Conservation (phyloP, 2,113 vertebrate species). For the Calidris pygmaea region DNA sequence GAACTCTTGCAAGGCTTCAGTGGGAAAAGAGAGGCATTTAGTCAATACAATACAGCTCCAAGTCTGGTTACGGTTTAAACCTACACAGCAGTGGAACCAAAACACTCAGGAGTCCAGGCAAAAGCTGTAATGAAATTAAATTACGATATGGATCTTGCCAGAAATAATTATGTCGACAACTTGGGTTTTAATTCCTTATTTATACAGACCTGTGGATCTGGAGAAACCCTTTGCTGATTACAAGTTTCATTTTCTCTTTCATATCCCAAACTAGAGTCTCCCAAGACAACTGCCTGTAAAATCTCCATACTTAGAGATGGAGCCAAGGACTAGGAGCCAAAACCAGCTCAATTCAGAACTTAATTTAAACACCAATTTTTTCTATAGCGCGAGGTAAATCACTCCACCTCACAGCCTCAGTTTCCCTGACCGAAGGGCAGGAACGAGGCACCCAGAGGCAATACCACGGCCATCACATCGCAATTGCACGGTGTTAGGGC, state of each 20-base stretch:
- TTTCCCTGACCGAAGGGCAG: background rate
- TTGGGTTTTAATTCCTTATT: background rate
- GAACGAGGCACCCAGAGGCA: accelerated
- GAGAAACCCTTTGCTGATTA: background rate
- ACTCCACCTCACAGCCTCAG: background rate
- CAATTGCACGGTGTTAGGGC: accelerated
- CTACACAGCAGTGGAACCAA: background rate
- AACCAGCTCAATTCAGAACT: background rate
- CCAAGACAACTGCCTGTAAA: background rate
- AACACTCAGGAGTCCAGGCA: background rate
- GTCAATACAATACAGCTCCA: background rate
- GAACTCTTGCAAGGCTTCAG: background rate
- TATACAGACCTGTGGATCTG: background rate
- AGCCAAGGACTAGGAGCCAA: background rate
- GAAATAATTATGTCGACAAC: background rate
- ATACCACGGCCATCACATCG: accelerated
- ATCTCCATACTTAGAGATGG: background rate
- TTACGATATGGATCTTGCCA: background rate
- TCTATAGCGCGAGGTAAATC: accelerated
- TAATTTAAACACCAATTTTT: background rate
- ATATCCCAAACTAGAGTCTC: background rate
- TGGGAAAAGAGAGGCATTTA: background rate
- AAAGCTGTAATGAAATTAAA: background rate
- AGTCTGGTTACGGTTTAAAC: background rate
- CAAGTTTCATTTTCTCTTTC: background rate